Base-by-base conservation (phyloP, 2,888 invertebrate genomes). In the Clunio marinus region DNA sequence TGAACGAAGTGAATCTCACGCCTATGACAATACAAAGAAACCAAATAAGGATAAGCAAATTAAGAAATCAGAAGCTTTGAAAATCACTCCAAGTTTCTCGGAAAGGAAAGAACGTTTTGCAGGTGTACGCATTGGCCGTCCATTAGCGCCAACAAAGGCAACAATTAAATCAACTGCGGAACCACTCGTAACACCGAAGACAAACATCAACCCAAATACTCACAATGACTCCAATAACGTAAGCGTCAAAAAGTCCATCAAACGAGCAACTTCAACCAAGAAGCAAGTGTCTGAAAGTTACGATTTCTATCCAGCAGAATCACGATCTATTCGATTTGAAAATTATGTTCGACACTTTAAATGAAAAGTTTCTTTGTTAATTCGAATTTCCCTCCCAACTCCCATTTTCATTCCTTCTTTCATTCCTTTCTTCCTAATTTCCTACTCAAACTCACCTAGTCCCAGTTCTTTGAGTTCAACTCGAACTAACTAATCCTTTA, bases 131-230 rank as follows among this genome's bases (percentile, higher is more conserved):
- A 55, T 55, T 20, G 66, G 27, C 10, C 51, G 66, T 20, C 66
- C 66, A 27, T 15, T 66, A 20, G 35, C 55, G 66, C 66, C 66
- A 55, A 66, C 66, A 2, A 66, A 45, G n/a, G 51, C 55, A 13
- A 5, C 24, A 20, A 4, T 20, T 3, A 55, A 55, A 32, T 27
- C 25, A 5, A 25, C 41, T 27, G 66, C 55, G 10, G 66, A 66
- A 10, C 66, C 66, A 27, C 66, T 66, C 46, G 55, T 66, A 17
- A 66, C 66, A 8, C 66, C 66, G 32, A 45, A 46, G 17, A 28
- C 66, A 1, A 55, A 15, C 7, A 4, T 66, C 7, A 55, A 24
- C 27, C 63, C 63, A 45, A 27, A 17, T n/a, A 35, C 27, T 22
- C 13, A 27, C 17, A 10, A 17, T 13, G 32, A 35, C 28, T 51